Base-by-base conservation (phyloP, 2,797 vertebrate genomes). In the Microctenopoma stevenorrisi region DNA sequence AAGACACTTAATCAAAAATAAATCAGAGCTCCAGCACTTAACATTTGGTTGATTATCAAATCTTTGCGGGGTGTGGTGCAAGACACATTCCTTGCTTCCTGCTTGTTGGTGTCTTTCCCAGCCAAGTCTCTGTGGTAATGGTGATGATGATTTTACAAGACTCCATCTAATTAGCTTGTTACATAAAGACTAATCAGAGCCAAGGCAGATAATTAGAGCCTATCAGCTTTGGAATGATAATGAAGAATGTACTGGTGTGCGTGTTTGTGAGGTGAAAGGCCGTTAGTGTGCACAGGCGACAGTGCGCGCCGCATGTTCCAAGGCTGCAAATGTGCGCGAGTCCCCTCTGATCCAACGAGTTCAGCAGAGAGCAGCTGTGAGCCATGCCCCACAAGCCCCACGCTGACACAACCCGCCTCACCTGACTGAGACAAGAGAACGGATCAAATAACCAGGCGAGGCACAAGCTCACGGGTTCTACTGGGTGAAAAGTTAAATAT, bases 151-250 rank as follows among this genome's bases (percentile, higher is more conserved):
- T 92, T 92, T 90, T 92, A 92, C 91, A 92, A 91, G 88, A 82
- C 91, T 88, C 83, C 84, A 83, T 91, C 87, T 92, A 92, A 93
- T 92, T 91, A 92, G 87, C 89, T 90, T 85, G 88, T 93, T 92
- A 91, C 86, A 86, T 83, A 90, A 86, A 87, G 85, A 89, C 88
- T 92, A 90, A 93, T 92, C 91, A 93, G 88, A 91, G 88, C 85
- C 87, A 88, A 88, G 86, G 85, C 86, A 90, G 88, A 92, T 92
- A 90, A 92, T 93, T 92, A 91, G 81, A 89, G 84, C 70, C 87
- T 84, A 92, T 92, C 89, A 91, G 86, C 86, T 78, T 67, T 69
- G 80, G 89, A 91, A 92, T 90, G 81, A 90, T 91, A 91, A 92
- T 90, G 88, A 90, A 90, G 86, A 85, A 89, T 81, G 76, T 78